Evolutionary conservation across 2,113 vertebrate genomes (phyloP).

Genomic region (Lichenostomus cassidix): DNA sequence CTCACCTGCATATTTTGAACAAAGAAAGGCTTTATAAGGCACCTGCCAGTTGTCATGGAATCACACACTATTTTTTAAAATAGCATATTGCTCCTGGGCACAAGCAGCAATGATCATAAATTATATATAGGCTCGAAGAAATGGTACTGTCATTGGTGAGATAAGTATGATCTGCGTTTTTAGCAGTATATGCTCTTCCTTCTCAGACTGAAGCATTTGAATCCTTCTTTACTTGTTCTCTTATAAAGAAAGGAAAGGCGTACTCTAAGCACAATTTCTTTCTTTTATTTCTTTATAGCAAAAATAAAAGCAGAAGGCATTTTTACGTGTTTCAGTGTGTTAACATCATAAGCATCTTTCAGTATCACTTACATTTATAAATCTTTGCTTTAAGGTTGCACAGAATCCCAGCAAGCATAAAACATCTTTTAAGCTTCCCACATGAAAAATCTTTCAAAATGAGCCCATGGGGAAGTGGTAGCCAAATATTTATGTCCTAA

Average conservation of each 20-base stretch:
- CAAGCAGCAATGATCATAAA: neutral
- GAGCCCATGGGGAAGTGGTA: neutral
- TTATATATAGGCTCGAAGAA: neutral
- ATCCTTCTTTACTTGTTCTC: neutral
- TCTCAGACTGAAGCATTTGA: neutral
- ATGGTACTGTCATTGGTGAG: neutral
- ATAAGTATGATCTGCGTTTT: neutral
- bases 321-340: neutral
- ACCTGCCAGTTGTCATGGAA: constrained; percentile 13
- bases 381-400: neutral
- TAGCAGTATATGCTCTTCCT: neutral
- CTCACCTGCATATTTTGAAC: neutral
- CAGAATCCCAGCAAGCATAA: neutral
- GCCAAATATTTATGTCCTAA: neutral
- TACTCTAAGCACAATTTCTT: neutral
- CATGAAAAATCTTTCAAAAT: neutral
- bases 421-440: neutral
- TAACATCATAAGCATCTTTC: neutral
- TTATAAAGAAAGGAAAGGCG: neutral
- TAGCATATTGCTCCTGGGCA: neutral
- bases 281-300: neutral
- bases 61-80: neutral
- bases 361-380: neutral
- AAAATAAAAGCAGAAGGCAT: neutral
- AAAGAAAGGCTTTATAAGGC: neutral